Conservation (phyloP, 2,888 invertebrate species). For the Chorisops tibialis region DNA sequence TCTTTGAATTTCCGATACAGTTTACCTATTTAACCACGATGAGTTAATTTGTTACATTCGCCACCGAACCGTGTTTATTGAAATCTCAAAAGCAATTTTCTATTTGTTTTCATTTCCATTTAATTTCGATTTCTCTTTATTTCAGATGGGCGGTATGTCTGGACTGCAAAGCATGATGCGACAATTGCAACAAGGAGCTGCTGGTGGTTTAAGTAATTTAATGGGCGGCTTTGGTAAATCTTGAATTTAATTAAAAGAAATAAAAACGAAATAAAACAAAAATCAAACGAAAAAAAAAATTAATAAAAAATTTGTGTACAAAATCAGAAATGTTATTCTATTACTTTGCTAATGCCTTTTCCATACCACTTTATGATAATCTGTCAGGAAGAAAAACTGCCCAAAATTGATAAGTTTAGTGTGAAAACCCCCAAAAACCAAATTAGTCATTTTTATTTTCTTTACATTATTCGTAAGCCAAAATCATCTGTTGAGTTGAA, state of each 20-base stretch:
- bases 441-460: too few species aligned
- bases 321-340: background rate
- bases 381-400: background rate
- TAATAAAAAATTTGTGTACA: background rate
- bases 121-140: slow-evolving; percentile 7
- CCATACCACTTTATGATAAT: background rate
- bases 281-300: background rate
- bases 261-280: too few species aligned
- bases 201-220: slow-evolving; percentile 60
- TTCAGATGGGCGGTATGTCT: slow-evolving; percentile 84
- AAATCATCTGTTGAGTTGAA: too few species aligned
- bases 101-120: background rate
- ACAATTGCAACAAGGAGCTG: slow-evolving; percentile 63
- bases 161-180: slow-evolving; percentile 98
- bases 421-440: too few species aligned
- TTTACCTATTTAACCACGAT: too few species aligned
- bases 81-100: background rate
- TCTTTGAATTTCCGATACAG: too few species aligned
- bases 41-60: background rate
- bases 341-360: background rate
- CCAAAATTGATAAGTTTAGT: too few species aligned
- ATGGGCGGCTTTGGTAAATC: slow-evolving; percentile 58
- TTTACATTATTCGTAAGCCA: too few species aligned
- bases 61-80: background rate
- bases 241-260: slow-evolving; percentile 35